A percentile compares a stretch with the other conserved stretches of the same genome.
These are phyloP conservation scores for Parnassius smintheus DNA, from an alignment of 2,888 invertebrate genomes.

Conservation along the genomic window DNA sequence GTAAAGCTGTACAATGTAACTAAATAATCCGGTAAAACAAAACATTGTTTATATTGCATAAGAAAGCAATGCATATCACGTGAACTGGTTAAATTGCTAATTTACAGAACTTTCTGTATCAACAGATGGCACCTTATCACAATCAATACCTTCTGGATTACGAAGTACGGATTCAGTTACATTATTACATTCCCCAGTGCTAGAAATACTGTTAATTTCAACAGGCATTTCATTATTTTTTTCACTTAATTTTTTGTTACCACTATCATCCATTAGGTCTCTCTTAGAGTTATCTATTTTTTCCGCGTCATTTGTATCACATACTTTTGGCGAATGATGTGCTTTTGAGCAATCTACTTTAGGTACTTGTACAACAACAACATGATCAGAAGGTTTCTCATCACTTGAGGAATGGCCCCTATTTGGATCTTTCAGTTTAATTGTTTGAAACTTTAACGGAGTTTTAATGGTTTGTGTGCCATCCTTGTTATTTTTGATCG, in stretches of 20 bases:
- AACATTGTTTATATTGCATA: slow-evolving; percentile 14
- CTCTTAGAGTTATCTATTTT: slow-evolving; percentile 25
- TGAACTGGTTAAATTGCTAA: slow-evolving; percentile 5
- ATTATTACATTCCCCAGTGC: slow-evolving; percentile 4
- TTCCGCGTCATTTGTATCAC: slow-evolving; percentile 21
- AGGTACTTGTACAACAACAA: slow-evolving; percentile 68
- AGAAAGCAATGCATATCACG: slow-evolving; percentile 11
- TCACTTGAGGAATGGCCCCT: slow-evolving; percentile 48
- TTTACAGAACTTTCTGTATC: slow-evolving; percentile 8
- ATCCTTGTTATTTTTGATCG: slow-evolving; percentile 65
- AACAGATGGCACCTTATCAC: neutral
- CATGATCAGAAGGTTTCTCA: slow-evolving; percentile 59
- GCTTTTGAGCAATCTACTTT: slow-evolving; percentile 56
- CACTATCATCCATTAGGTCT: slow-evolving; percentile 7
- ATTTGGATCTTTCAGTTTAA: slow-evolving; percentile 86
- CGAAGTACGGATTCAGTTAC: neutral
- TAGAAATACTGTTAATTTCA: neutral
- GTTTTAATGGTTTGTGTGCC: slow-evolving; percentile 47
- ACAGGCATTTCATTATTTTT: neutral
- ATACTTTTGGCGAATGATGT: slow-evolving; percentile 31
- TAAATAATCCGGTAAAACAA: slow-evolving; percentile 14
- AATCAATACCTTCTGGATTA: neutral
- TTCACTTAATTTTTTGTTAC: slow-evolving; percentile 10
- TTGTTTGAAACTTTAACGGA: slow-evolving; percentile 72
- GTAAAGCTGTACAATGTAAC: slow-evolving; percentile 30